Evolutionary conservation across 2,888 invertebrate genomes (phyloP).

Genomic region (Oscheius sp.): DNA sequence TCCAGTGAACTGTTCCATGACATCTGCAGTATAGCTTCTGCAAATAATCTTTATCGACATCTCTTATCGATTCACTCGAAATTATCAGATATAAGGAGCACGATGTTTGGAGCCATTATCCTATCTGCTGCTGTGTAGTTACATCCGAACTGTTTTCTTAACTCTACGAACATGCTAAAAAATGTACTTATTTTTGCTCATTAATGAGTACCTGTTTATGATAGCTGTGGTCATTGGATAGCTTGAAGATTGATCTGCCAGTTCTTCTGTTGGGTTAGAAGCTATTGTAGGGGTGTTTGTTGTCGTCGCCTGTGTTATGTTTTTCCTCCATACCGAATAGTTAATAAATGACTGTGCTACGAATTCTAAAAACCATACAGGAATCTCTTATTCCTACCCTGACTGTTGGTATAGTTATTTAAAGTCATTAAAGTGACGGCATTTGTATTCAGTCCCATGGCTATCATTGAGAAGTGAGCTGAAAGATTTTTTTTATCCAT

Average conservation of each 20-base stretch:
- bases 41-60: no score
- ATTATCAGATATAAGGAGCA: background rate
- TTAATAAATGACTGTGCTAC: background rate
- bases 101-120: background rate
- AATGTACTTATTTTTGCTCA: background rate
- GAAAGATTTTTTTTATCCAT: background rate
- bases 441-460: background rate
- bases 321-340: no score
- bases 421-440: background rate
- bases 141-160: slow-evolving; percentile 1
- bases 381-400: background rate
- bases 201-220: no score
- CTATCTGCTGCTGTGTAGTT: background rate
- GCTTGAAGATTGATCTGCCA: no score
- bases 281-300: no score
- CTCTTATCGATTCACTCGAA: slow-evolving; percentile 11
- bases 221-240: no score
- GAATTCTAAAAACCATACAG: background rate
- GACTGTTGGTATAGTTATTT: background rate
- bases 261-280: no score
- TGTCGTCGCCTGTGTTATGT: no score
- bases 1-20: background rate
- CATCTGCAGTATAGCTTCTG: background rate
- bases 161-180: background rate
- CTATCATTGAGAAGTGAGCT: background rate